Conservation (phyloP, 2,888 invertebrate species). For the Lacanobia oleracea region DNA sequence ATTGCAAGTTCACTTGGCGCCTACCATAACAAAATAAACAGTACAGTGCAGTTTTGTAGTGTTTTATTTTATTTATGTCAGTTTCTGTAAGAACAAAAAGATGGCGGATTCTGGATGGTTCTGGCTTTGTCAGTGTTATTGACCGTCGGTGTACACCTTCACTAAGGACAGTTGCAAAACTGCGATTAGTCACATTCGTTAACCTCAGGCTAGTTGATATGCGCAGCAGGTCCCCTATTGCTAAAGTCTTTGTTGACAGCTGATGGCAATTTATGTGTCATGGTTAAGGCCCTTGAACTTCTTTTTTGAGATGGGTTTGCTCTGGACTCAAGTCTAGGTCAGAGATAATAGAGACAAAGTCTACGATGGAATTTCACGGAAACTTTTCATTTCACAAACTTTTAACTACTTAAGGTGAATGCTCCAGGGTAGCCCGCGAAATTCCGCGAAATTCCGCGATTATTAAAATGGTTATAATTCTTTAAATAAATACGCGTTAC, state of each 20-base stretch:
- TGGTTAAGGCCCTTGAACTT: slow-evolving; percentile 68
- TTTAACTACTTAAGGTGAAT: no score
- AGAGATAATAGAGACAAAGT: no score
- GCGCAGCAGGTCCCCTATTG: slow-evolving; percentile 70
- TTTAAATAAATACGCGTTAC: no score
- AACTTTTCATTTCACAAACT: slow-evolving; percentile 9
- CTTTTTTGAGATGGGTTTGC: no score
- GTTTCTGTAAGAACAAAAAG: background rate
- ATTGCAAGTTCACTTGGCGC: no score
- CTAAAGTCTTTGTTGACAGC: slow-evolving; percentile 75
- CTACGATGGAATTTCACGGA: slow-evolving; percentile 47
- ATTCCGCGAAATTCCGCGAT: no score
- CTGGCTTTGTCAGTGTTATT: slow-evolving; percentile 25
- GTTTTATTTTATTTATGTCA: background rate
- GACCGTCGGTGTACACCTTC: slow-evolving; percentile 37
- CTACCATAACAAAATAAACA: no score
- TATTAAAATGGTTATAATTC: no score
- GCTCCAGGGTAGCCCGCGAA: no score
- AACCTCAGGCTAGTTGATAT: slow-evolving; percentile 71
- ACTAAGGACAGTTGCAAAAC: slow-evolving; percentile 68
- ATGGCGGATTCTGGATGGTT: background rate
- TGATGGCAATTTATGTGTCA: slow-evolving; percentile 78
- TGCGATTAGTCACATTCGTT: slow-evolving; percentile 75
- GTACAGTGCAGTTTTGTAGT: no score
- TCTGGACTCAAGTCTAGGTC: no score